phyloP scores from a whole-genome alignment of 2,797 vertebrate species.

The Centropyge bicolor region DNA sequence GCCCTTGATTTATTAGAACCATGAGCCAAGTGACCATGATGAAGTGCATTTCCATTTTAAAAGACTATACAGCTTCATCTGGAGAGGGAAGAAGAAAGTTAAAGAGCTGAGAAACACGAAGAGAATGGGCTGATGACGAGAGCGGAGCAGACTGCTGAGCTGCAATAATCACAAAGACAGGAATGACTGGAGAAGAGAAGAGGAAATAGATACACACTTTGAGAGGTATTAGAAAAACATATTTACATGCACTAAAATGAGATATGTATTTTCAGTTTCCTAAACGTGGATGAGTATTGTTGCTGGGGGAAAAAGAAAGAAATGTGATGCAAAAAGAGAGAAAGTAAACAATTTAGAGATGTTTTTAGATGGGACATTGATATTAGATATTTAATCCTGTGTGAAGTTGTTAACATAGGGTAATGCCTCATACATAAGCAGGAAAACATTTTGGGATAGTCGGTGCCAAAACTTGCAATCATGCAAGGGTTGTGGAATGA shows the following conservation, averaged over 20 bases:
- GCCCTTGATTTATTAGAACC: constrained; percentile 87
- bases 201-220: constrained; percentile 21
- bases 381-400: constrained; percentile 82
- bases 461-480: constrained; percentile 71
- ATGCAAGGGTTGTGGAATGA: constrained; percentile 73
- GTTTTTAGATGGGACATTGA: constrained; percentile 63
- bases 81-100: constrained; percentile 44
- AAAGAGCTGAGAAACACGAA: constrained; percentile 33
- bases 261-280: constrained; percentile 2
- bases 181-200: neutral
- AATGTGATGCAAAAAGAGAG: constrained; percentile 31
- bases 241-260: constrained; percentile 9
- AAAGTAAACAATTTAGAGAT: constrained; percentile 34
- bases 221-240: constrained; percentile 17
- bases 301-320: constrained; percentile 16
- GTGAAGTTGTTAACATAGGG: constrained; percentile 76
- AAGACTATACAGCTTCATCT: constrained; percentile 85
- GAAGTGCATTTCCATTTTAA: constrained; percentile 87
- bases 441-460: constrained; percentile 73
- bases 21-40: constrained; percentile 86
- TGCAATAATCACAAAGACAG: constrained; percentile 21
- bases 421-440: constrained; percentile 79
- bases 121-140: constrained; percentile 32
- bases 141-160: constrained; percentile 28
- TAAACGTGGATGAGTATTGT: neutral